Base-by-base conservation (phyloP, 2,888 invertebrate species). In the Epirrita christyi region DNA sequence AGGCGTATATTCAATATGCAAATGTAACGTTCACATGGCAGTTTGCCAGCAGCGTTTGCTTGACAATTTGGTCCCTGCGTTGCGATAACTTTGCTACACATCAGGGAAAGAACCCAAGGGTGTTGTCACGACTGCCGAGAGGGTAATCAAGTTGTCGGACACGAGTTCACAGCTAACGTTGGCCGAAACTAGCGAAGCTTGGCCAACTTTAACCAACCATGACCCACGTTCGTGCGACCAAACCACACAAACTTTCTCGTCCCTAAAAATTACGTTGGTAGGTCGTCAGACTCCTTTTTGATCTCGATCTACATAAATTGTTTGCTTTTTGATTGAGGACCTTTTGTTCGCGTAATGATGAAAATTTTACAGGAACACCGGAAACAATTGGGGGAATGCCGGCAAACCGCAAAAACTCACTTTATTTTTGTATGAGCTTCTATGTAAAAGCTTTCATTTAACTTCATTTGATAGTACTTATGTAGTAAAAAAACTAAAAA, bases 311-410 rank as follows among this genome's bases (percentile, higher is more conserved):
- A 75, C 53, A 63, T 55, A 53, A 73, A 71, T 72, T 71, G 66
- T 70, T 68, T 72, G 73, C 72, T 70, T 71, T 76, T 68, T 73
- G 70, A 76, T 76, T 74, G 70, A 72, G 67, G 60, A 69, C 68
- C 66, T 71, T 68, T 71, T 62, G 46, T 54, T 56, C 55, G 58
- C 53, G 43, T 43, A 62, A 60, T 55, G 45, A 66, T 55, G 38
- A 38, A 58, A 55, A 67, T 67, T 71, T 66, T 50, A 56, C 58
- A 65, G 60, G 48, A 59, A 15, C 40, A 43, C 50, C 27, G 45
- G 13, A 38, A 54, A 53, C 55, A 58, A 58, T 43, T 13, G 10
- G 21, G 15, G 14, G n/a, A n/a, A n/a, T n/a, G 32, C 34, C 6
- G 27, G 15, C 3, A 49, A 32, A 13, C 29, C 29, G 21, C 43